Percentiles rank a stretch among this genome's conserved stretches.
These are phyloP conservation scores for Drosophila mettleri DNA, from an alignment of 2,888 invertebrate species.

Conservation along the genomic window DNA sequence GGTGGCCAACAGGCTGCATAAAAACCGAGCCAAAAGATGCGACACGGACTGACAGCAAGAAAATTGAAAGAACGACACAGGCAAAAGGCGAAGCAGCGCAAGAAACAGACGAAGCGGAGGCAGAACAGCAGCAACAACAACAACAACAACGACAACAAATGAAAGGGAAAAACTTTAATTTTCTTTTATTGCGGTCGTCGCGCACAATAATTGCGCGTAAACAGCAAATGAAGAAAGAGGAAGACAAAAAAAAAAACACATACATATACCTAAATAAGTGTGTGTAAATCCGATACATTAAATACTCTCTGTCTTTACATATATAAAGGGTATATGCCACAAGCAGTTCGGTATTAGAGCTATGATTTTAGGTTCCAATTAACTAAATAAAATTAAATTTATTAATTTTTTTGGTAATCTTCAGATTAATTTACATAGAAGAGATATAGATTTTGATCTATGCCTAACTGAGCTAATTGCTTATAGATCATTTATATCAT, in stretches of 20 bases:
- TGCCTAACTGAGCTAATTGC: too few species aligned
- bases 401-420: too few species aligned
- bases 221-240: conserved; percentile 46
- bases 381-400: too few species aligned
- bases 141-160: conserved; percentile 3
- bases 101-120: conserved; percentile 2
- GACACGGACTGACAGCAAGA: conserved; percentile 47
- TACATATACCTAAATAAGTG: background rate
- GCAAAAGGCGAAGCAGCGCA: conserved; percentile 4
- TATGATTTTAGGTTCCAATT: too few species aligned
- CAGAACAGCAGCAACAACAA: conserved; percentile 1
- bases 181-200: conserved; percentile 81
- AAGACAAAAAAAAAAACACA: too few species aligned
- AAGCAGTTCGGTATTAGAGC: background rate
- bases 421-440: too few species aligned
- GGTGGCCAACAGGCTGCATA: conserved; percentile 5
- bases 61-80: conserved; percentile 44
- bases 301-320: background rate
- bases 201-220: conserved; percentile 77
- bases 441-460: too few species aligned
- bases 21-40: conserved; percentile 54
- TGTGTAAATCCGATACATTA: background rate
- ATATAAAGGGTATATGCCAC: background rate
- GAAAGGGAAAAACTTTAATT: conserved; percentile 67
- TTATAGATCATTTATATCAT: too few species aligned